These are phyloP conservation scores for Drosophila jambulina DNA, from an alignment of 1,140 invertebrate genomes.

Conservation along the genomic window DNA sequence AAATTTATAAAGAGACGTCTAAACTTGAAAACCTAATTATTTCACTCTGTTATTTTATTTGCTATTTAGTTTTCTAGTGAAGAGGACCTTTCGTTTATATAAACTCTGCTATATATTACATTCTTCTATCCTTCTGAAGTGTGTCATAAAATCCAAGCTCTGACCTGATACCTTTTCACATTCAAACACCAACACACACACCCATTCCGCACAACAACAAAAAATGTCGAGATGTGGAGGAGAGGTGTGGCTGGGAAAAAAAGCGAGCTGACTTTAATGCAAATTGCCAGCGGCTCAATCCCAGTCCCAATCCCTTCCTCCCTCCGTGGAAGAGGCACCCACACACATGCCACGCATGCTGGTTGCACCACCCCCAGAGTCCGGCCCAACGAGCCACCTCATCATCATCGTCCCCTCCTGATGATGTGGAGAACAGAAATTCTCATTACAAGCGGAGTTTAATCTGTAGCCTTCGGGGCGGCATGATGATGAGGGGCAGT, in stretches of 20 bases:
- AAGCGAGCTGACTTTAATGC: conserved; percentile 70
- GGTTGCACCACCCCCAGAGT: conserved; percentile 15
- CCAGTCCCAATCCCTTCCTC: conserved; percentile 21
- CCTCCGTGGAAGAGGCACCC: not conserved
- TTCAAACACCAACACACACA: conserved; percentile 12
- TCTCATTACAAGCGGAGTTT: conserved; percentile 81
- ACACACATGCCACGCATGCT: conserved; percentile 11
- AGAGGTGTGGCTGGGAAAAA: conserved; percentile 45
- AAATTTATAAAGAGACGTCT: too few relatives aligned
- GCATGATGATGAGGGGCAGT: not conserved
- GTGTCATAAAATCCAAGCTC: conserved; percentile 29
- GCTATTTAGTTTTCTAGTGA: not conserved
- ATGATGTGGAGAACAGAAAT: conserved; percentile 56
- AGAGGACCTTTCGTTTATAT: not conserved
- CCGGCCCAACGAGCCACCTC: conserved; percentile 23
- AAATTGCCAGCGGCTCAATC: conserved; percentile 68
- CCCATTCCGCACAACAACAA: conserved; percentile 27
- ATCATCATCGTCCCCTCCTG: conserved; percentile 28
- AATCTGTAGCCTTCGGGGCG: conserved; percentile 58
- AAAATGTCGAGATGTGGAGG: not conserved
- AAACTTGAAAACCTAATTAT: too few relatives aligned
- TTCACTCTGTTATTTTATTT: not conserved
- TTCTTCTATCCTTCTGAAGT: conserved; percentile 18
- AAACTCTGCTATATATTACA: not conserved
- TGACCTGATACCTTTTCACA: conserved; percentile 33